These are phyloP conservation scores for Atrichornis clamosus DNA, from an alignment of 2,113 vertebrate genomes.

Conservation along the genomic window DNA sequence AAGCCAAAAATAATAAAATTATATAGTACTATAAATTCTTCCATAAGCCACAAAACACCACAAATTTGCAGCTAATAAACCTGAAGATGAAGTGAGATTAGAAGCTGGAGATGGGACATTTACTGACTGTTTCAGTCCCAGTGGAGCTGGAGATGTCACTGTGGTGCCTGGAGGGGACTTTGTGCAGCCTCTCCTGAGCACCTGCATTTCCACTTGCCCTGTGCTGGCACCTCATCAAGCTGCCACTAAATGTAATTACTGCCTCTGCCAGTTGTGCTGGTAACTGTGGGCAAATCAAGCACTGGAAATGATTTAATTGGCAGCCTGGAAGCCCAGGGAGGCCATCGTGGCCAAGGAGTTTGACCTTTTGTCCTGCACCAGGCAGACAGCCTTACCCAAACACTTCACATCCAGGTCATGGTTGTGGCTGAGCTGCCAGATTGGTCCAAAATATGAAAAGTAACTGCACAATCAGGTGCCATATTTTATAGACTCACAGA, in stretches of 20 bases:
- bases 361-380: neutral
- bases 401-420: neutral
- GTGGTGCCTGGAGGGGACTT: neutral
- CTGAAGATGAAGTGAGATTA: constrained; percentile 62
- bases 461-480: neutral
- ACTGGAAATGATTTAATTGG: constrained; percentile 22
- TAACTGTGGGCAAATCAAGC: neutral
- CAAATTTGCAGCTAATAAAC: constrained; percentile 75
- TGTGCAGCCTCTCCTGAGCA: neutral
- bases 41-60: constrained; percentile 68
- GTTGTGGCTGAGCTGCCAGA: neutral
- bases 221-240: neutral
- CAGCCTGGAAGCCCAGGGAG: neutral
- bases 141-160: neutral
- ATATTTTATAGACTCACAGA: neutral
- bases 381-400: neutral
- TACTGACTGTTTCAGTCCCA: neutral
- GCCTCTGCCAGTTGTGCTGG: neutral
- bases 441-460: neutral
- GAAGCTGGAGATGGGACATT: constrained; percentile 30
- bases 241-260: neutral
- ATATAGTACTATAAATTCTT: constrained; percentile 74
- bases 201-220: neutral
- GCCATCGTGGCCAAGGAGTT: neutral
- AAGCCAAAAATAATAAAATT: constrained; percentile 60